Evolutionary conservation across 2,888 invertebrate genomes (phyloP).

Genomic region (Nesidiocoris tenuis): DNA sequence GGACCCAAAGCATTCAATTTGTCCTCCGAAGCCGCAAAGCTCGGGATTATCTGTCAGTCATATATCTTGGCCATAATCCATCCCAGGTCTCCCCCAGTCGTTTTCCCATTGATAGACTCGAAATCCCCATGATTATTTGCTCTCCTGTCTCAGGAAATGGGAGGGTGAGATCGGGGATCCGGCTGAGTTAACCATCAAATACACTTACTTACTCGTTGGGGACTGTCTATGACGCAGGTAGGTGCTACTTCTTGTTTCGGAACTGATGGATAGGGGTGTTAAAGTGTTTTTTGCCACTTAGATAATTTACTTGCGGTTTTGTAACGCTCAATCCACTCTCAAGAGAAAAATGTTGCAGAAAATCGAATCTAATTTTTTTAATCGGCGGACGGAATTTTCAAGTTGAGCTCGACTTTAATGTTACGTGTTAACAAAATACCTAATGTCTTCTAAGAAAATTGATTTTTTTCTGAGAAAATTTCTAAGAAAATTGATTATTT

Average conservation of each 20-base stretch:
- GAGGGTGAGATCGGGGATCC: conserved; percentile 1
- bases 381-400: too few species aligned
- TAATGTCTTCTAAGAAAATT: too few species aligned
- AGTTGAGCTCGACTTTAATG: too few species aligned
- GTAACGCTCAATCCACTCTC: too few species aligned
- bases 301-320: too few species aligned
- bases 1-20: conserved; percentile 33
- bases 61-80: conserved; percentile 36
- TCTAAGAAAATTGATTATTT: too few species aligned
- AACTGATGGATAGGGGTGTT: conserved; percentile 7
- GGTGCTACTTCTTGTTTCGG: neutral
- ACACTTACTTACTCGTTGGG: conserved; percentile 14
- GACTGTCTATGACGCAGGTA: too few species aligned
- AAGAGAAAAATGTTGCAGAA: too few species aligned
- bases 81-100: neutral
- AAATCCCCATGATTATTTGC: conserved; percentile 37
- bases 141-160: conserved; percentile 20
- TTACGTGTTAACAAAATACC: too few species aligned
- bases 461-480: too few species aligned
- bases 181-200: conserved; percentile 17
- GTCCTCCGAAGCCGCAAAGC: conserved; percentile 19
- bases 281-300: neutral
- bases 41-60: conserved; percentile 31
- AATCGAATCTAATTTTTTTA: too few species aligned
- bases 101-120: conserved; percentile 33